Conservation (phyloP, 2,888 invertebrate genomes). For the Mellilla xanthometata region DNA sequence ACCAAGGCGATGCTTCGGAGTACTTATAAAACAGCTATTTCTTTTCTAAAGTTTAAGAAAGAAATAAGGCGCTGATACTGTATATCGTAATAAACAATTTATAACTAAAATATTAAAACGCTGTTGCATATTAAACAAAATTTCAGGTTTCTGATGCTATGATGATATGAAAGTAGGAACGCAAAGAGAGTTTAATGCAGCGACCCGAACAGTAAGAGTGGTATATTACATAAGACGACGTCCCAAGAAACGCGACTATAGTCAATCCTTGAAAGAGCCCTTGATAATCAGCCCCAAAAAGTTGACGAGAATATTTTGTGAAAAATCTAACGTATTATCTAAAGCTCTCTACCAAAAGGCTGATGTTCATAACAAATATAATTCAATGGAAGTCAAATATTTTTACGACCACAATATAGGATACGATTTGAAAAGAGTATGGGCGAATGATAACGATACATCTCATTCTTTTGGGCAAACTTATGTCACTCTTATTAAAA, state of each 20-base stretch:
- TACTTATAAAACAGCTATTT: conserved; percentile 48
- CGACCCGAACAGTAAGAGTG: too few species aligned
- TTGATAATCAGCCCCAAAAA: too few species aligned
- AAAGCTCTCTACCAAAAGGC: conserved; percentile 3
- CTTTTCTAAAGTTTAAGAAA: conserved; percentile 31
- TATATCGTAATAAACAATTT: conserved; percentile 15
- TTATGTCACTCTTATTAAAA: conserved; percentile 32
- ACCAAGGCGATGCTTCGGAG: conserved; percentile 46
- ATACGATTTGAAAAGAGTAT: conserved; percentile 27
- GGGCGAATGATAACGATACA: conserved; percentile 8
- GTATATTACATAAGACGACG: too few species aligned
- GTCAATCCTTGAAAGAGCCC: too few species aligned
- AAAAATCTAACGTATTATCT: too few species aligned
- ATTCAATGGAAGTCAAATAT: conserved; percentile 31
- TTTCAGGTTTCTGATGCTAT: too few species aligned
- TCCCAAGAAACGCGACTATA: too few species aligned
- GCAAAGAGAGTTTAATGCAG: too few species aligned
- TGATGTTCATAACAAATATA: conserved; percentile 26
- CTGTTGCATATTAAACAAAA: too few species aligned
- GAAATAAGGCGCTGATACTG: too few species aligned
- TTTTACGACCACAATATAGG: conserved; percentile 24
- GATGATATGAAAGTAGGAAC: too few species aligned
- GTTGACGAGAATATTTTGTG: too few species aligned
- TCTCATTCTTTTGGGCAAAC: conserved; percentile 36
- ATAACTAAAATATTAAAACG: not conserved